phyloP scores from a whole-genome alignment of 2,113 vertebrate species.

The Mesitornis unicolor region DNA sequence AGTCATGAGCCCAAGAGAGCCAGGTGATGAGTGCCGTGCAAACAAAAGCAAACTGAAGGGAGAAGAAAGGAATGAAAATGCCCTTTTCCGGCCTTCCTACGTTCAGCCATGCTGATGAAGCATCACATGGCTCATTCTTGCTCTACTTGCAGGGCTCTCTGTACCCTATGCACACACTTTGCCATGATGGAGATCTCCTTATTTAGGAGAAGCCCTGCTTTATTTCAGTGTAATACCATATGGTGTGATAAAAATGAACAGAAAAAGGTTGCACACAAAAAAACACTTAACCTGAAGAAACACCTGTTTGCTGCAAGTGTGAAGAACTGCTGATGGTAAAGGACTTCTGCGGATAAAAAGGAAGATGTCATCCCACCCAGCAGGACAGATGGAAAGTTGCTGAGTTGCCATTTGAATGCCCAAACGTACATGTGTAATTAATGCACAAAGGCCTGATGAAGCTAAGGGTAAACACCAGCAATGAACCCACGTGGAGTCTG shows the following conservation, averaged over 20 bases:
- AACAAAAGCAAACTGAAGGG: not conserved
- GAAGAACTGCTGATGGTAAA: slow-evolving; percentile 21
- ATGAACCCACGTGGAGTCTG: not conserved
- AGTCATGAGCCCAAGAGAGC: slow-evolving; percentile 17
- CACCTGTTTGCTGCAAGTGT: slow-evolving; percentile 27
- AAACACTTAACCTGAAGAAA: not conserved
- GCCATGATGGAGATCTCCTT: not conserved
- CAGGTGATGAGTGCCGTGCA: not conserved
- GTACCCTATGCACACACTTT: not conserved
- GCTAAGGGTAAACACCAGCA: not conserved
- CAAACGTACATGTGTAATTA: not conserved
- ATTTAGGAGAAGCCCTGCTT: slow-evolving; percentile 22
- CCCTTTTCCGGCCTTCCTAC: not conserved
- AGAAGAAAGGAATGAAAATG: not conserved
- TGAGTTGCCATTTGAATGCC: slow-evolving; percentile 9
- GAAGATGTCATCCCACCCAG: not conserved
- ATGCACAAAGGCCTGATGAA: not conserved
- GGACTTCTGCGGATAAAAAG: slow-evolving; percentile 32
- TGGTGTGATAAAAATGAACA: slow-evolving; percentile 44
- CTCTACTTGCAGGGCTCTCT: not conserved
- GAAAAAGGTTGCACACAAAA: slow-evolving; percentile 56
- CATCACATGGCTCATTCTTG: not conserved
- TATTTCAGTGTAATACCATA: slow-evolving; percentile 44
- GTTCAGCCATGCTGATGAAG: not conserved
- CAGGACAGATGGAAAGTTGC: not conserved